Base-by-base conservation (phyloP, 2,888 invertebrate species). In the Cheilosia grossa region DNA sequence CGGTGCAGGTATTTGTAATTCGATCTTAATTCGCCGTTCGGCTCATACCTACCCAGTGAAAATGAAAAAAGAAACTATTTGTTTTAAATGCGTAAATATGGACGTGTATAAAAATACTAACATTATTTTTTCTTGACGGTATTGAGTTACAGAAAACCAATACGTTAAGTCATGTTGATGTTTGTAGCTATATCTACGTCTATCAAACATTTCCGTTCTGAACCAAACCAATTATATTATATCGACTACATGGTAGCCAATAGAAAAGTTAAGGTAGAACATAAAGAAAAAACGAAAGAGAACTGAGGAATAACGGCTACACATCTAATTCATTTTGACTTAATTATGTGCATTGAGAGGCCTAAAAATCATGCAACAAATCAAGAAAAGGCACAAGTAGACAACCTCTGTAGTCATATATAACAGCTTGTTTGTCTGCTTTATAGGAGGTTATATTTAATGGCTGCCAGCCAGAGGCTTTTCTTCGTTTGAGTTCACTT, bases 241-340 rank as follows among this genome's bases (percentile, higher is more conserved):
- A 59, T 44, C 42, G 42, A 66, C 40, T 27, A 15, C 27, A 30
- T 67, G 42, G 17, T 44, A 67, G 30, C 67, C 66, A 66, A 66
- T 66, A 17, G 19, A 17, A 27, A 9, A 42, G 24, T 53, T 17
- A 10, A 64, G 56, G 56, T 40, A 49, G 40, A 42, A 58, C 27
- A 49, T 58, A 54, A 47, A 30, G 37, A 21, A 54, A 15, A 37
- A 61, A 21, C 21, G 24, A 64, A 66, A 42, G 24, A 74, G 13
- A 64, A 54, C 15, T 44, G 24, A 67, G 42, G 27, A 54, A 67
- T 44, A 30, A 44, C 44, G 53, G 67, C 54, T 54, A 54, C 53
- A 53, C 67, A 67, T 67, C 44, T 67, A 67, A 67, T n/a, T 54
- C 30, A 30, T 33, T 67, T 27, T 10, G 27, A 67, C 67, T 54